These are phyloP conservation scores for Myioborus miniatus DNA, from an alignment of 2,797 vertebrate genomes.

Conservation along the genomic window DNA sequence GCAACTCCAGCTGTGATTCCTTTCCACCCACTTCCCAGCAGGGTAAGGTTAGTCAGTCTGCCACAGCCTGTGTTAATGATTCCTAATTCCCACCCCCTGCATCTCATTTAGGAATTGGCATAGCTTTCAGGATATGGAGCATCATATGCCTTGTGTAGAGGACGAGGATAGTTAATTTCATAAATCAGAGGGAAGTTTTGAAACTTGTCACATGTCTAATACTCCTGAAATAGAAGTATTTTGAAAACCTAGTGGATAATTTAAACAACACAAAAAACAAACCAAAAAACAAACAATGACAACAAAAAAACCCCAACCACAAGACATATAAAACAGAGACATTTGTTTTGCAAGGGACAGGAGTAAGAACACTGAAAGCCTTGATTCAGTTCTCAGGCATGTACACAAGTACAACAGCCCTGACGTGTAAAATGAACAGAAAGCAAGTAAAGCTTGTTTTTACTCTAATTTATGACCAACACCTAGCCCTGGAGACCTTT, in stretches of 20 bases:
- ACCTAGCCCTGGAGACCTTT: neutral
- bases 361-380: neutral
- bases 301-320: rapidly evolving
- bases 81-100: neutral
- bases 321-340: neutral
- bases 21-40: neutral
- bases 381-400: neutral
- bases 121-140: neutral
- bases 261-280: neutral
- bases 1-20: neutral
- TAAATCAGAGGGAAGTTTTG: neutral
- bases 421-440: neutral
- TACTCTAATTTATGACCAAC: neutral
- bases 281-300: neutral
- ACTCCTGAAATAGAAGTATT: neutral
- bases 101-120: neutral
- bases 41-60: neutral
- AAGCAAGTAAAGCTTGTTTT: neutral
- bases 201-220: neutral
- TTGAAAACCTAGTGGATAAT: neutral
- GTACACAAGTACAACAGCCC: neutral
- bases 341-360: neutral
- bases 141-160: neutral
- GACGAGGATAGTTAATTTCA: neutral
- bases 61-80: neutral